Base-by-base conservation (phyloP, 2,888 invertebrate species). In the Drosophila kanekoi region DNA sequence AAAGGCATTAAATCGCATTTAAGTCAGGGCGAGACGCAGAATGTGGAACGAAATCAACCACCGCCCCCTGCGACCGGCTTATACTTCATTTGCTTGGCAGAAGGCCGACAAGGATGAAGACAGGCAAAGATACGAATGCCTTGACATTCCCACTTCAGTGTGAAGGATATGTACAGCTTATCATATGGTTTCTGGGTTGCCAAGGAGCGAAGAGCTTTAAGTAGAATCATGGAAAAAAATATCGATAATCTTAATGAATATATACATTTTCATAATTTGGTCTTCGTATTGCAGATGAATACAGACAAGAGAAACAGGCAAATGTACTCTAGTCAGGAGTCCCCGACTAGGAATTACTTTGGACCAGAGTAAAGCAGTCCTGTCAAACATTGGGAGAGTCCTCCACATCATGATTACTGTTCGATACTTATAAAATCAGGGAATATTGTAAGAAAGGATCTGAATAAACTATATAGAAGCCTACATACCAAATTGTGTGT, bases 1-100 rank as follows among this genome's bases (percentile, higher is more conserved):
- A 89, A 90, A 81, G 74, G 79, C 89, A 90, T 90, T 89, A 89
- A 89, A 89, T 90, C 90, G 80, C 84, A 90, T 90, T 88, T 89
- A 87, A 81, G 89, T 79, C 81, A 86, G 72, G 79, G 61, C 87
- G 57, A 44, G 62, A 68, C 53, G 61, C 60, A 41, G 57, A 28
- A 58, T 59, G 43, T 53, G 63, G 63, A 57, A 37, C 56, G 47
- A 65, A 73, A 59, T 47, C 58, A 56, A 58, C 38, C 64, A 57
- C 40, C 60, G 14, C 18, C 44, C 37, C 16, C 57, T 16, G 18
- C 51, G 13, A 10, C 41, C 38, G 54, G 75, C 71, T 81, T 81
- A 72, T 72, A 69, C 79, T 72, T 72, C 63, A 81, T 66, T 68
- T 81, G 54, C 66, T 49, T 67, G 63, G 41, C 53, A 57, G 58